These are phyloP conservation scores for Caretta caretta DNA, from an alignment of 2,113 vertebrate genomes.

Conservation along the genomic window DNA sequence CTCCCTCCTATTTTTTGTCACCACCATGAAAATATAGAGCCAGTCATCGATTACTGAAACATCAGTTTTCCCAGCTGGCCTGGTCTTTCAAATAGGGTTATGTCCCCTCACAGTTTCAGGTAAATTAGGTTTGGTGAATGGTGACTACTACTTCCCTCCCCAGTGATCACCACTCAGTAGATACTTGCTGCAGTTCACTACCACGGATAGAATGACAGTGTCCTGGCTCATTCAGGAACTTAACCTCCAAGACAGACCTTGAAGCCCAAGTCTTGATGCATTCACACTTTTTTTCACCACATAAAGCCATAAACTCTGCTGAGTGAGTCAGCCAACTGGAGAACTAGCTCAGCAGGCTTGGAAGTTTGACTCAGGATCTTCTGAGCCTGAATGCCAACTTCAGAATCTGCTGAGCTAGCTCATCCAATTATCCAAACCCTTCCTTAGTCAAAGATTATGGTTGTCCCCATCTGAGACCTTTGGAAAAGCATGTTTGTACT, in stretches of 20 bases:
- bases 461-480: background rate
- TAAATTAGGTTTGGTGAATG: background rate
- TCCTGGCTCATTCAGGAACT: conserved; percentile 37
- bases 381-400: background rate
- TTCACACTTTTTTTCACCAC: background rate
- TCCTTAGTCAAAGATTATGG: background rate
- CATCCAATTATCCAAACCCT: conserved; percentile 8
- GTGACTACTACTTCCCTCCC: background rate
- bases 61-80: background rate
- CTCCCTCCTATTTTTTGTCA: background rate
- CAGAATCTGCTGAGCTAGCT: conserved; percentile 19
- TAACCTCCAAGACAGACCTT: background rate
- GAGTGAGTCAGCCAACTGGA: conserved; percentile 18
- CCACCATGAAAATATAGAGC: background rate
- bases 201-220: conserved; percentile 2
- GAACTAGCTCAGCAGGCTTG: conserved; percentile 8
- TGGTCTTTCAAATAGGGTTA: background rate
- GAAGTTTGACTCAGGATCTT: conserved; percentile 28
- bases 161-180: background rate
- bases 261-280: conserved; percentile 2
- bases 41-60: background rate
- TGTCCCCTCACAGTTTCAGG: background rate
- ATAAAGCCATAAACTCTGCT: conserved; percentile 32
- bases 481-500: conserved; percentile 9
- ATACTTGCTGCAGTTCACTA: background rate